Percentiles rank a stretch among this genome's conserved stretches.
These are phyloP conservation scores for Anhinga anhinga DNA, from an alignment of 2,113 vertebrate genomes.

Conservation along the genomic window DNA sequence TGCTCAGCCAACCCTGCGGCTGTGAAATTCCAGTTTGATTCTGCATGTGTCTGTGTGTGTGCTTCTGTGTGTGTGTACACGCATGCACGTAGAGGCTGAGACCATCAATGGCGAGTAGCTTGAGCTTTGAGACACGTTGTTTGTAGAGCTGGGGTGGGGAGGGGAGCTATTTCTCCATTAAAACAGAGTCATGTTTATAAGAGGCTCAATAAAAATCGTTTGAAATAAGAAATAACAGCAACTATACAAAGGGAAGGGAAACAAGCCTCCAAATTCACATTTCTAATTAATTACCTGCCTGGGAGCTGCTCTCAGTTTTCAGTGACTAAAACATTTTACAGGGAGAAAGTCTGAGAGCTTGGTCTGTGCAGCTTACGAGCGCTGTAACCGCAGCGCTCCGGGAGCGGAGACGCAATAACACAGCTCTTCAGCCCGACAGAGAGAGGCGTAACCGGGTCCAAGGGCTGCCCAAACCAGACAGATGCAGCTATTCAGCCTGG, in stretches of 20 bases:
- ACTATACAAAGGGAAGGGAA: not conserved
- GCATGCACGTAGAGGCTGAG: not conserved
- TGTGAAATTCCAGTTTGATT: not conserved
- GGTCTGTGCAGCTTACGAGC: not conserved
- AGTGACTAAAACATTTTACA: not conserved
- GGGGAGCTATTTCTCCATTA: not conserved
- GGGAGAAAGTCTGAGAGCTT: not conserved
- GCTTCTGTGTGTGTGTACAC: fast-evolving
- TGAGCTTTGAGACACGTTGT: not conserved
- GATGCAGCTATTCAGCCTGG: not conserved
- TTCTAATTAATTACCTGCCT: conserved; percentile 23
- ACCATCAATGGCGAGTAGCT: fast-evolving
- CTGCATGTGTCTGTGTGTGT: not conserved
- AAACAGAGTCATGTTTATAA: not conserved
- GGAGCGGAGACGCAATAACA: not conserved
- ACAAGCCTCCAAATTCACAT: not conserved
- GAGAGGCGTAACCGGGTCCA: not conserved
- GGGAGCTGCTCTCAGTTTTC: conserved; percentile 16
- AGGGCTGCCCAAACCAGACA: not conserved
- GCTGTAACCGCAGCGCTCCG: not conserved
- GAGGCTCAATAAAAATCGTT: not conserved
- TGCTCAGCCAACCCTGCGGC: not conserved
- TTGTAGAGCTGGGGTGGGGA: not conserved
- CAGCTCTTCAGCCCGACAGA: not conserved
- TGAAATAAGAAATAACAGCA: not conserved